A percentile compares a stretch with the other conserved stretches of the same genome.
Conservation (phyloP, 2,888 invertebrate species). For the Acleris laterana region DNA sequence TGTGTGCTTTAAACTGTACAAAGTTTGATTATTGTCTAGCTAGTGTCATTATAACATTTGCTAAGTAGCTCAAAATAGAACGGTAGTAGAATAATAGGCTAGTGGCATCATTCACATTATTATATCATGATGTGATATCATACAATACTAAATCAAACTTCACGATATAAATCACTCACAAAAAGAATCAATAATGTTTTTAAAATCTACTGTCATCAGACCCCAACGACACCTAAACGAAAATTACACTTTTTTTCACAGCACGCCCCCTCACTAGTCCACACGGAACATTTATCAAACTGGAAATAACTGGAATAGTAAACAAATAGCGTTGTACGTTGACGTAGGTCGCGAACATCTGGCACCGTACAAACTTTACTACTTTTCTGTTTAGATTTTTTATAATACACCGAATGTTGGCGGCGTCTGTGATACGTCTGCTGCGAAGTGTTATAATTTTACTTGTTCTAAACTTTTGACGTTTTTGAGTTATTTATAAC, state of each 20-base stretch:
- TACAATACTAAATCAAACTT: too few relatives aligned
- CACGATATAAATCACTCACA: too few relatives aligned
- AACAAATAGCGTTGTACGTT: conserved; percentile 48
- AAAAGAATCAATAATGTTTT: too few relatives aligned
- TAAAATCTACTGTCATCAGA: background rate
- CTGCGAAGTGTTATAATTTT: conserved; percentile 37
- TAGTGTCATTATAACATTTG: too few relatives aligned
- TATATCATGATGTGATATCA: too few relatives aligned
- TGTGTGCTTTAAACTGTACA: too few relatives aligned
- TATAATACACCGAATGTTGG: conserved; percentile 35
- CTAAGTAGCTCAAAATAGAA: too few relatives aligned
- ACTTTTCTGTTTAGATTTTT: conserved; percentile 42
- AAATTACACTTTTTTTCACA: conserved; percentile 11
- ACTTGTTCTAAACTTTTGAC: conserved; percentile 35
- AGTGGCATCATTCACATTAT: too few relatives aligned
- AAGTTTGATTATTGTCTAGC: too few relatives aligned
- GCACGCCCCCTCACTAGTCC: conserved; percentile 43
- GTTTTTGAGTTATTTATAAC: conserved; percentile 31
- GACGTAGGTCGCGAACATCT: conserved; percentile 38
- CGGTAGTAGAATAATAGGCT: too few relatives aligned
- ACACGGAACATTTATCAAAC: conserved; percentile 51
- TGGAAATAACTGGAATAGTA: conserved; percentile 60
- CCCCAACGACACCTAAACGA: background rate
- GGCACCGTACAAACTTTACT: conserved; percentile 34
- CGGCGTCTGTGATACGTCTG: conserved; percentile 38